Evolutionary conservation across 2,888 invertebrate species (phyloP).

Genomic region (Tetramorium bicarinatum): DNA sequence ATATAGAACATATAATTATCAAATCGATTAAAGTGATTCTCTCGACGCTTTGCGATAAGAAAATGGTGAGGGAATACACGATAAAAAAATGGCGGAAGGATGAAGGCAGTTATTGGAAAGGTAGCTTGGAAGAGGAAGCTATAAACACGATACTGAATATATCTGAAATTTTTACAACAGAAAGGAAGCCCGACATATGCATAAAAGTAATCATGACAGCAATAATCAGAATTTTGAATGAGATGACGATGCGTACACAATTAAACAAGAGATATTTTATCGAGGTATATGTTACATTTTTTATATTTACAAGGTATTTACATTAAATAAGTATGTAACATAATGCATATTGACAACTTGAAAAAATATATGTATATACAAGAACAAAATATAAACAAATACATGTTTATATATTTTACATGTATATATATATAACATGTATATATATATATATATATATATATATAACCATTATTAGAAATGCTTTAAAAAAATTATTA

Average conservation of each 20-base stretch:
- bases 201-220: constrained; percentile 46
- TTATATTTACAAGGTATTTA: constrained; percentile 6
- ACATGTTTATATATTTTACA: background rate
- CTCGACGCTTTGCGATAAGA: constrained; percentile 39
- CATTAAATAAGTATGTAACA: background rate
- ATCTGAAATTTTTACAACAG: constrained; percentile 56
- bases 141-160: constrained; percentile 66
- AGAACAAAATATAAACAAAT: constrained; percentile 9
- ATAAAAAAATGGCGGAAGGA: constrained; percentile 23
- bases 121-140: constrained; percentile 66
- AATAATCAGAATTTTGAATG: constrained; percentile 38
- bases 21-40: constrained; percentile 63
- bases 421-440: background rate
- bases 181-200: constrained; percentile 55
- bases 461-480: background rate
- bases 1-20: constrained; percentile 47
- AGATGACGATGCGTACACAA: constrained; percentile 14
- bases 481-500: background rate
- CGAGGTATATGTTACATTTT: background rate
- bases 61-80: constrained; percentile 48
- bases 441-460: background rate
- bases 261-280: constrained; percentile 37
- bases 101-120: constrained; percentile 79
- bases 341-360: background rate
- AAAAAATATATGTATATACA: background rate